Evolutionary conservation across 1,140 invertebrate genomes (phyloP).

Genomic region (Prorops nasuta): DNA sequence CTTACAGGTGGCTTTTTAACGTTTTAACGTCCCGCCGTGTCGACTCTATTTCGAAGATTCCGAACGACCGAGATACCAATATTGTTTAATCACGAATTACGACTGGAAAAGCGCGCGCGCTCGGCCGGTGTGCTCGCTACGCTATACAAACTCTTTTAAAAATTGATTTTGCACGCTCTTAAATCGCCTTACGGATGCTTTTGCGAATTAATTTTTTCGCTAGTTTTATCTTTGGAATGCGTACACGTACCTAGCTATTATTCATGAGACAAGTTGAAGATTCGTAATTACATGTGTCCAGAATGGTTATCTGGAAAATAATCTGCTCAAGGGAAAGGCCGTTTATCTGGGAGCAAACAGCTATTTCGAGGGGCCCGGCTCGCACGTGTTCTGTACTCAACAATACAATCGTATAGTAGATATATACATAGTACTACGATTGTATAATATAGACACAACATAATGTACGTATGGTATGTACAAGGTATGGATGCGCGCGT

Average conservation of each 20-base stretch:
- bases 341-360: constrained; percentile 37
- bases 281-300: too few species aligned
- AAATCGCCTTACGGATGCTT: not conserved
- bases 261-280: too few species aligned
- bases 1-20: constrained; percentile 7
- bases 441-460: not conserved
- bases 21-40: not conserved
- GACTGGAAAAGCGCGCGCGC: not conserved
- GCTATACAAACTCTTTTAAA: constrained; percentile 8
- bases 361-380: constrained; percentile 29
- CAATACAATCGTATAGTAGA: too few species aligned
- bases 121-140: constrained; percentile 8
- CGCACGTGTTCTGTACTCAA: too few species aligned
- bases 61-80: not conserved
- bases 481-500: not conserved
- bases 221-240: not conserved
- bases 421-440: not conserved
- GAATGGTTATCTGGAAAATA: constrained; percentile 38
- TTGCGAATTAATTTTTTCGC: not conserved
- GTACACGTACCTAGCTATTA: constrained; percentile 21
- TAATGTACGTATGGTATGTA: not conserved
- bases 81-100: not conserved
- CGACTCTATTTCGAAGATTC: not conserved
- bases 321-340: constrained; percentile 29
- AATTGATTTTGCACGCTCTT: constrained; percentile 8